Base-by-base conservation (phyloP, 2,888 invertebrate species). In the Drosophila setosimentum region DNA sequence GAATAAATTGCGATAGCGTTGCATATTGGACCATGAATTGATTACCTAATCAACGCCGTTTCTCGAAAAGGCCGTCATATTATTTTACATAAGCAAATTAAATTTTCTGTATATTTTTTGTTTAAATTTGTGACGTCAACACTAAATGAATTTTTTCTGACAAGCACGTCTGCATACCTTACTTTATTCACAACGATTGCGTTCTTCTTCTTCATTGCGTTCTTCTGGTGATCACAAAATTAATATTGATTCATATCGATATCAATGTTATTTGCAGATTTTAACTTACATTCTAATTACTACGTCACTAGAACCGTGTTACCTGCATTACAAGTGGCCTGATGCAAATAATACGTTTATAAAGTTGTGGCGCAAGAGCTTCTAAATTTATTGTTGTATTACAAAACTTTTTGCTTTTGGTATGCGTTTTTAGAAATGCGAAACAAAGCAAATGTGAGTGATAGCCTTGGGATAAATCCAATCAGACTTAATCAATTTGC, bases 401-500 rank as follows among this genome's bases (percentile, higher is more conserved):
- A 10, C 30, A 11, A 40, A 33, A 33, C 35, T 57, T 16, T 66
- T 13, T 59, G 35, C n/a, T 11, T 13, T 58, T 16, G 13, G 21
- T 16, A 16, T 16, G 40, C 18, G 10, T 21, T 33, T 13, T 33
- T 32, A 4, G 16, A 45, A 45, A 40, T 33, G 29, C 35, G 10
- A 16, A 54, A 42, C 59, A 69, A 55, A 51, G 35, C n/a, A 51
- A 67, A 35, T 58, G 33, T 63, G 11, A 21, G 8, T 21, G 37
- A 40, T 68, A 42, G 76, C 72, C 66, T n/a, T n/a, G 76, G 80
- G 82, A 61, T 57, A 80, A 55, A 54, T 61, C 50, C 85, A 82
- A 84, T 87, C 85, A 82, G 80, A 76, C 63, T 80, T 68, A 76
- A 82, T 82, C 85, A 87, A 72, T 84, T 87, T 82, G 62, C 62